Conservation (phyloP, 1,140 invertebrate species). For the Solenopsis fugax region DNA sequence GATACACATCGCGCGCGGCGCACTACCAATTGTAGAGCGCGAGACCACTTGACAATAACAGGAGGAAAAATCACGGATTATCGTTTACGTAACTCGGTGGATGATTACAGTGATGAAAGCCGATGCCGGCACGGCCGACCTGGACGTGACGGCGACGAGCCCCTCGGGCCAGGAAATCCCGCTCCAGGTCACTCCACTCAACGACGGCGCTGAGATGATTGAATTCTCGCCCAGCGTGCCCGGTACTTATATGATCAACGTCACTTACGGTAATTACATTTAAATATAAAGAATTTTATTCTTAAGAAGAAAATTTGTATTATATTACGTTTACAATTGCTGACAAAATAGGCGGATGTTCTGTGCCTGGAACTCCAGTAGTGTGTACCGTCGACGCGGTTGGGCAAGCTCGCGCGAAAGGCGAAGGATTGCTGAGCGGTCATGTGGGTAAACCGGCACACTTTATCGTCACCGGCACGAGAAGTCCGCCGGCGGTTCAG, state of each 20-base stretch:
- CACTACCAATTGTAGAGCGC: background rate
- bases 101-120: constrained; percentile 92
- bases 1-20: constrained; percentile 11
- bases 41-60: background rate
- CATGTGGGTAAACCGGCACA: constrained; percentile 86
- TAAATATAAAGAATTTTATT: background rate
- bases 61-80: background rate
- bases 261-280: constrained; percentile 92
- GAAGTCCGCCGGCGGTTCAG: constrained; percentile 85
- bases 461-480: constrained; percentile 84
- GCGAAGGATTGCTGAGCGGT: constrained; percentile 88
- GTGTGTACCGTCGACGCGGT: constrained; percentile 89
- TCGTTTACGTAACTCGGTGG: constrained; percentile 21
- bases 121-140: constrained; percentile 95
- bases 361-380: constrained; percentile 85
- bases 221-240: constrained; percentile 95
- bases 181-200: constrained; percentile 92
- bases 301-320: background rate
- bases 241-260: constrained; percentile 95
- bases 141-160: constrained; percentile 95
- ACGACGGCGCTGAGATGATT: constrained; percentile 92
- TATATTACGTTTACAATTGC: background rate
- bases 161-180: constrained; percentile 95
- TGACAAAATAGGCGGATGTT: constrained; percentile 85
- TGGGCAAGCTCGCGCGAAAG: constrained; percentile 88